A percentile compares a stretch with the other conserved stretches of the same genome.
Conservation (phyloP, 1,140 invertebrate genomes). For the Eubasilissa regina region DNA sequence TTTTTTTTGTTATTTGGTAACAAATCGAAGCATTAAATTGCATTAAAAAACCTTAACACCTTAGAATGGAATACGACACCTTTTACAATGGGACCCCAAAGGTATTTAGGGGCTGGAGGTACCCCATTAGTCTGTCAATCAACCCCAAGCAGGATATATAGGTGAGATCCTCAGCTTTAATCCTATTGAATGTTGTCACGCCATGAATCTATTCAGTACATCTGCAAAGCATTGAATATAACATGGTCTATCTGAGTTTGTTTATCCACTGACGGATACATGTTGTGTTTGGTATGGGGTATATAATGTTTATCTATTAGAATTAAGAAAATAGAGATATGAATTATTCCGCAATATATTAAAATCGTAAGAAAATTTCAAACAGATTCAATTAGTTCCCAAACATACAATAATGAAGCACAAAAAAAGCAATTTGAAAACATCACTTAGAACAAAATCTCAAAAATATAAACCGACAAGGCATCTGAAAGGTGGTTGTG, state of each 20-base stretch:
- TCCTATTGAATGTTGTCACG: constrained; percentile 23
- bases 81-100: constrained; percentile 40
- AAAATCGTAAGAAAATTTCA: too few relatives aligned
- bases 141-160: constrained; percentile 16
- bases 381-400: too few relatives aligned
- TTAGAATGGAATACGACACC: constrained; percentile 51
- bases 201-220: constrained; percentile 9
- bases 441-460: too few relatives aligned
- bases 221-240: neutral
- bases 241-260: constrained; percentile 8
- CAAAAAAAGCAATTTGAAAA: too few relatives aligned
- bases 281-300: neutral
- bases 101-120: constrained; percentile 49
- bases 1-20: too few relatives aligned
- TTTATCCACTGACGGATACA: neutral
- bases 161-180: constrained; percentile 12
- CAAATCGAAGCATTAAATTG: too few relatives aligned
- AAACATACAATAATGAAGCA: too few relatives aligned
- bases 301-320: too few relatives aligned
- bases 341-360: too few relatives aligned
- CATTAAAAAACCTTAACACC: constrained; percentile 55
- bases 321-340: too few relatives aligned
- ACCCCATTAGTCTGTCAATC: constrained; percentile 55
- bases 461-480: too few relatives aligned
- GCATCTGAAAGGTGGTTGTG: too few relatives aligned